Evolutionary conservation across 2,888 invertebrate genomes (phyloP).

Genomic region (Andrena bucephala): DNA sequence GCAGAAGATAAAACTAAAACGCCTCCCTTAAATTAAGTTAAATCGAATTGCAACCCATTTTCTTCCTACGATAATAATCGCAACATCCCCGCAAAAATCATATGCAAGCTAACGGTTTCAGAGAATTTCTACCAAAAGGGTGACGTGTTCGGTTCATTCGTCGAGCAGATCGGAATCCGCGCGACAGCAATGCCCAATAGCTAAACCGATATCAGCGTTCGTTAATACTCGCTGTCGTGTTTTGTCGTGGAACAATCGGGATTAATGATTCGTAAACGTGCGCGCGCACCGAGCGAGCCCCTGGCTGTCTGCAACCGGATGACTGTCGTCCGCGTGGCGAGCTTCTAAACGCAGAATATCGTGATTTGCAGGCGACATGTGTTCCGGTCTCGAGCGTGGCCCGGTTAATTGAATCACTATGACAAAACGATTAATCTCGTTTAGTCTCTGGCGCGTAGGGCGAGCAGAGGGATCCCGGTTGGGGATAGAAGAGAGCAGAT

Average conservation of each 20-base stretch:
- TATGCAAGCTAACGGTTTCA: background rate
- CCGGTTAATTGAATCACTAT: slow-evolving; percentile 70
- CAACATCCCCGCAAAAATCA: background rate
- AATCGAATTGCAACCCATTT: background rate
- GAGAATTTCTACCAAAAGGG: background rate
- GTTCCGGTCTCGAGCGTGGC: slow-evolving; percentile 45
- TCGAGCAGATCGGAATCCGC: slow-evolving; percentile 15
- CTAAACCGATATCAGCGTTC: slow-evolving; percentile 34
- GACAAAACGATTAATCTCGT: slow-evolving; percentile 74
- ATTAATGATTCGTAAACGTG: slow-evolving; percentile 66
- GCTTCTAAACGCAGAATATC: slow-evolving; percentile 48
- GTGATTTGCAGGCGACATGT: slow-evolving; percentile 71
- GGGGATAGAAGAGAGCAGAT: background rate
- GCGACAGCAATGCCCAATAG: slow-evolving; percentile 25
- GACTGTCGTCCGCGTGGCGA: slow-evolving; percentile 33
- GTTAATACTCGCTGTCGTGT: slow-evolving; percentile 32
- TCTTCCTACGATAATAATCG: background rate
- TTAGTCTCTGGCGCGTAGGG: slow-evolving; percentile 42
- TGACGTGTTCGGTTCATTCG: too few relatives aligned
- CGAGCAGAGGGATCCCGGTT: background rate
- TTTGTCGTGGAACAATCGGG: slow-evolving; percentile 49
- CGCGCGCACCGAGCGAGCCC: slow-evolving; percentile 12
- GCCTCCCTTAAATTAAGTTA: background rate
- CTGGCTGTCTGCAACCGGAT: slow-evolving; percentile 28
- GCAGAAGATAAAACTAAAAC: background rate